Evolutionary conservation across 2,797 vertebrate species (phyloP), one percentile per base, ranked within the genome.

Genomic region (Aphelocoma californica): DNA sequence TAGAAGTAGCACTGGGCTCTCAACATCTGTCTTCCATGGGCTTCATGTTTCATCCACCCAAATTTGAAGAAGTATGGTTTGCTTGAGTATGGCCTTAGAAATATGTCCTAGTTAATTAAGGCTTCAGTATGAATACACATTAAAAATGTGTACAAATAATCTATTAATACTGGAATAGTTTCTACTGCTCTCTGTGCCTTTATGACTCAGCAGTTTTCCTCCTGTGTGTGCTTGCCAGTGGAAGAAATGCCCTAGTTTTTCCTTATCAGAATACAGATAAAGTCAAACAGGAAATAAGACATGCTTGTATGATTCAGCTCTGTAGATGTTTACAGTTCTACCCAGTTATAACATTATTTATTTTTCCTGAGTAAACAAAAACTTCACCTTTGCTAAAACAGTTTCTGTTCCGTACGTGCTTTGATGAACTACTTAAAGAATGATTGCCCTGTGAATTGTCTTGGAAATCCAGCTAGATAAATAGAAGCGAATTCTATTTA

Each of bases 341-440:
- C 44, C 26, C 53, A 60, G 88, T 94, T 93, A 73, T 80, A 80
- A 90, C 34, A 38, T 19, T 91, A 90, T 93, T 93, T 94, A 36
- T 95, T 96, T 96, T 93, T 72, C 50, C 40, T 47, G 19, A 92
- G 26, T 96, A 96, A 96, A 93, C 80, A 91, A 91, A 87, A 93
- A 36, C 65, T 78, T 82, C 8, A 72, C 10, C 40, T 80, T 38
- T 70, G 23, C 75, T 86, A 79, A 80, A 92, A 32, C 10, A 84
- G 64, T 85, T 95, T 80, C 60, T 94, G 13, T 34, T 94, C 42
- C 0, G 0, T 67, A 44, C 23, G 5, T 67, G 29, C 28, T 90
- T 67, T 78, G 36, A n/a, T 73, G 74, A 34, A 78, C 32, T 38
- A 36, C 38, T 64, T 88, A 86, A 78, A 90, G 53, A 93, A 65